These are phyloP conservation scores for Tetranychus piercei DNA, from an alignment of 2,888 invertebrate species.

Conservation along the genomic window DNA sequence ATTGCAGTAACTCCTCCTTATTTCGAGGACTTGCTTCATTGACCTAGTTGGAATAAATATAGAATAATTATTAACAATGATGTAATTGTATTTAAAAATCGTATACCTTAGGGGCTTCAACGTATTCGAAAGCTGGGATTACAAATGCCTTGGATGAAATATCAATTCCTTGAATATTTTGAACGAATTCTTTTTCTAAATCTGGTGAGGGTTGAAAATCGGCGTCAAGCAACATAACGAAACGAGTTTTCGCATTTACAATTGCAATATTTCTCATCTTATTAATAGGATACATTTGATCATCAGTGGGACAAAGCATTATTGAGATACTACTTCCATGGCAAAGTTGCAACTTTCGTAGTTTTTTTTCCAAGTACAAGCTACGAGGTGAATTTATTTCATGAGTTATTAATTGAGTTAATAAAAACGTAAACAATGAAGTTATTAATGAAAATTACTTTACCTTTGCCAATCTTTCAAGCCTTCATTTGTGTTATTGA, in stretches of 20 bases:
- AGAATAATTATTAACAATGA: background rate
- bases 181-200: slow-evolving; percentile 24
- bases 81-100: background rate
- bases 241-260: slow-evolving; percentile 25
- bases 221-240: slow-evolving; percentile 26
- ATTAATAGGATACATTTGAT: slow-evolving; percentile 27
- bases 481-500: slow-evolving; percentile 23
- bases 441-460: background rate
- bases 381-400: slow-evolving; percentile 16
- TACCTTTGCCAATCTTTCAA: slow-evolving; percentile 27
- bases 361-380: slow-evolving; percentile 26
- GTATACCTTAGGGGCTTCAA: slow-evolving; percentile 26
- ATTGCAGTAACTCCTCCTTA: slow-evolving; percentile 27
- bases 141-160: slow-evolving; percentile 24
- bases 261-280: slow-evolving; percentile 27
- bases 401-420: background rate
- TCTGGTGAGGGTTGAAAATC: slow-evolving; percentile 28
- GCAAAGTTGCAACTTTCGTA: slow-evolving; percentile 24
- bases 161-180: slow-evolving; percentile 18
- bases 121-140: slow-evolving; percentile 28
- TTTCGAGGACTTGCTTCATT: slow-evolving; percentile 26
- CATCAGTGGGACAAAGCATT: slow-evolving; percentile 22
- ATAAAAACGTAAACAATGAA: background rate
- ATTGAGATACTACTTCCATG: slow-evolving; percentile 25
- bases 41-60: slow-evolving; percentile 18